Conservation (phyloP, 2,888 invertebrate genomes). For the Pheosia tremula region DNA sequence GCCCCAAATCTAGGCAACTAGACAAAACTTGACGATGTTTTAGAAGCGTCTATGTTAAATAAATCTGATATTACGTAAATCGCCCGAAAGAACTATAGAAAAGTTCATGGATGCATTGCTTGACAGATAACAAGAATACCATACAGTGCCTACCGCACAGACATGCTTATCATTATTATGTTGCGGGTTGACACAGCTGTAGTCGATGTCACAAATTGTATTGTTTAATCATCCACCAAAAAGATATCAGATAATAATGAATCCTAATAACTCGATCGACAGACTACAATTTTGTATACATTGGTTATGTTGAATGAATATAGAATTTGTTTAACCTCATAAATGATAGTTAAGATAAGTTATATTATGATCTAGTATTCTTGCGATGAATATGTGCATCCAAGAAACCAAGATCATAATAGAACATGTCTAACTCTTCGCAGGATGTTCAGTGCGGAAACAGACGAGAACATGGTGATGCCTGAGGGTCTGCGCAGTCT, state of each 20-base stretch:
- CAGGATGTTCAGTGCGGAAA: constrained; percentile 84
- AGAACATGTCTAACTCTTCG: constrained; percentile 8
- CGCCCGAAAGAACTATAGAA: too few relatives aligned
- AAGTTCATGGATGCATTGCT: too few relatives aligned
- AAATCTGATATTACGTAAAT: too few relatives aligned
- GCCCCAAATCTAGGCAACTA: too few relatives aligned
- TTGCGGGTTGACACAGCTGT: neutral
- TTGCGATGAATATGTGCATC: neutral
- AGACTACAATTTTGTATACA: neutral
- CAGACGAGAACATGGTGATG: constrained; percentile 84
- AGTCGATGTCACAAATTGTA: neutral
- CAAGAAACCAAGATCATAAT: neutral
- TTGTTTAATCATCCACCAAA: neutral
- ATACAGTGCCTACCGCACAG: constrained; percentile 6
- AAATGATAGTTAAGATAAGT: too few relatives aligned
- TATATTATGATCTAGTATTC: neutral
- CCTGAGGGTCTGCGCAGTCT: constrained; percentile 87
- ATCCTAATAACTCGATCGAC: neutral
- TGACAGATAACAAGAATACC: too few relatives aligned
- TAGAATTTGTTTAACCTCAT: too few relatives aligned
- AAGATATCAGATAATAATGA: neutral
- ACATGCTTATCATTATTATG: neutral
- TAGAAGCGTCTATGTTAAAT: too few relatives aligned
- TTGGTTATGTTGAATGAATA: too few relatives aligned
- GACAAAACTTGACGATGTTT: too few relatives aligned